Evolutionary conservation across 2,113 vertebrate species (phyloP).

Genomic region (Meleagris gallopavo): DNA sequence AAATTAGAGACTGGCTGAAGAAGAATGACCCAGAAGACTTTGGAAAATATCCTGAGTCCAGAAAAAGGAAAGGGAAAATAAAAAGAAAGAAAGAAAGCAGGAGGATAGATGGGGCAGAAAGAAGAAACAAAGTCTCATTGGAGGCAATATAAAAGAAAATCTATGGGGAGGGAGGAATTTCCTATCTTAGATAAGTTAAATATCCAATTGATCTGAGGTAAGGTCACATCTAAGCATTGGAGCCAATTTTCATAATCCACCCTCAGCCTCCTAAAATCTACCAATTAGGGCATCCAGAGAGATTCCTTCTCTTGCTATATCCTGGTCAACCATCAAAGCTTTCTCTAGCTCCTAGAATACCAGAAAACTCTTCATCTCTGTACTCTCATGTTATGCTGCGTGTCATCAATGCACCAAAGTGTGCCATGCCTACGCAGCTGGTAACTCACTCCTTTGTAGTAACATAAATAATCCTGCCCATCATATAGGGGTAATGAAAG

Average conservation of each 20-base stretch:
- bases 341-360: neutral
- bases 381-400: fast-evolving
- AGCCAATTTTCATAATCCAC: neutral
- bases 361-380: neutral
- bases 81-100: neutral
- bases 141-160: neutral
- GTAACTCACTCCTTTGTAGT: neutral
- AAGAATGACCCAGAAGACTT: neutral
- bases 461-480: neutral
- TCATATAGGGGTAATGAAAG: neutral
- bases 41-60: neutral
- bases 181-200: neutral
- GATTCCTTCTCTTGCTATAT: neutral
- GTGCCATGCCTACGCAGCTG: neutral
- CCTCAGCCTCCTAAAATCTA: neutral
- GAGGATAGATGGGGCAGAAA: neutral
- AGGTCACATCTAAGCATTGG: neutral
- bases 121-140: neutral
- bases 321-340: neutral
- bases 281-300: neutral
- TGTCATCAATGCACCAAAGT: neutral
- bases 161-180: neutral
- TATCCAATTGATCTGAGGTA: neutral
- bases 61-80: neutral
- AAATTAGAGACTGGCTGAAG: neutral